Conservation (phyloP, 2,113 vertebrate genomes). For the Noctilio leporinus region DNA sequence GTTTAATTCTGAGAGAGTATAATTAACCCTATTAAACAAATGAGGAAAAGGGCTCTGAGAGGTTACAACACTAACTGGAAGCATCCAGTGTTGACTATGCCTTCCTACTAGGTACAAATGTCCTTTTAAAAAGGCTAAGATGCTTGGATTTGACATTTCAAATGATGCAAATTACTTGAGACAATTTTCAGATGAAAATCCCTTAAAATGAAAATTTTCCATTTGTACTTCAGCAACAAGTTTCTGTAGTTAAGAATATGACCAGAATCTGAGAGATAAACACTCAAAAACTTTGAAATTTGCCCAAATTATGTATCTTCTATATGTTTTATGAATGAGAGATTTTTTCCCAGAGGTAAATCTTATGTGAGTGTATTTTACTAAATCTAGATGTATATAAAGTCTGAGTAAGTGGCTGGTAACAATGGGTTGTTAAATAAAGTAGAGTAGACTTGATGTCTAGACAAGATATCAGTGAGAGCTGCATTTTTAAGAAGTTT, state of each 20-base stretch:
- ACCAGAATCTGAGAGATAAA: constrained; percentile 13
- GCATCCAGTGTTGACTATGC: neutral
- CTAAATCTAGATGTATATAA: constrained; percentile 55
- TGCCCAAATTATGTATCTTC: constrained; percentile 51
- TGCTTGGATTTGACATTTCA: neutral
- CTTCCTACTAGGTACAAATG: neutral
- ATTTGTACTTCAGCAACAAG: constrained; percentile 15
- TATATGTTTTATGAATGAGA: constrained; percentile 42
- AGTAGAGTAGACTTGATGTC: constrained; percentile 81
- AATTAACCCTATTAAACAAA: neutral
- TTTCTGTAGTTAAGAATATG: constrained; percentile 22
- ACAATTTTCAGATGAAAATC: neutral
- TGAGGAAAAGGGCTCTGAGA: neutral
- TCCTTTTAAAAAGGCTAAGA: neutral
- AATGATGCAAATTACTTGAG: neutral
- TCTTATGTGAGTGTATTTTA: constrained; percentile 11
- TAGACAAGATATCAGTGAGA: constrained; percentile 83
- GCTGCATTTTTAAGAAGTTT: constrained; percentile 66
- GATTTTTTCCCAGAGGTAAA: constrained; percentile 60
- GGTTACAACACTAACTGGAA: neutral
- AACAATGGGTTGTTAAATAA: constrained; percentile 64
- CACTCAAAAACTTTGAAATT: constrained; percentile 43
- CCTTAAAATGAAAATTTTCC: constrained; percentile 23
- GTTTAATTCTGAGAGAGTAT: neutral
- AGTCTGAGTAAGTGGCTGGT: constrained; percentile 59